Evolutionary conservation across 1,140 invertebrate genomes (phyloP).

Genomic region (Agraylea sexmaculata): DNA sequence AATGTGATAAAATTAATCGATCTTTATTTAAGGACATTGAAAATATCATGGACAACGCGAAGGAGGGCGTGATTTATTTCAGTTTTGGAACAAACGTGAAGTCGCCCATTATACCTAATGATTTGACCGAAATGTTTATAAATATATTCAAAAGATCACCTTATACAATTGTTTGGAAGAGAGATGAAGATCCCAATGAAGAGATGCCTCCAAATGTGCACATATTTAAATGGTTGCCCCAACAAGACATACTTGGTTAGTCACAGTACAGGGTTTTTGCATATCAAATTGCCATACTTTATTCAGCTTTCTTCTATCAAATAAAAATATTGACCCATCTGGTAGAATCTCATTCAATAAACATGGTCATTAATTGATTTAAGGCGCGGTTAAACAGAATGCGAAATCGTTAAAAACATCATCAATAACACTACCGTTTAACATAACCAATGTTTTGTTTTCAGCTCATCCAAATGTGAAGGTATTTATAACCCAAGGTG

Average conservation of each 20-base stretch:
- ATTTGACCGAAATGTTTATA: conserved; percentile 30
- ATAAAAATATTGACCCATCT: too few relatives aligned
- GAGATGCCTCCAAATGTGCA: conserved; percentile 24
- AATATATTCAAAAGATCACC: conserved; percentile 35
- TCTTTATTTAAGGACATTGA: conserved; percentile 26
- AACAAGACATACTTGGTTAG: conserved; percentile 40
- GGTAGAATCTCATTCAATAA: too few relatives aligned
- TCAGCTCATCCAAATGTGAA: conserved; percentile 40
- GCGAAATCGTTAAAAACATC: too few relatives aligned
- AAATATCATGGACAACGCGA: conserved; percentile 21
- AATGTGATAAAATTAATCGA: too few relatives aligned
- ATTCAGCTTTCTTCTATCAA: too few relatives aligned
- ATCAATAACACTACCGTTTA: too few relatives aligned
- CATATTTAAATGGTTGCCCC: conserved; percentile 40
- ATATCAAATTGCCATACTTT: too few relatives aligned
- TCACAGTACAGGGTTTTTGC: too few relatives aligned
- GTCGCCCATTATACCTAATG: conserved; percentile 27
- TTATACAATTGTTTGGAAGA: conserved; percentile 40
- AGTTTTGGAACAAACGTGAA: conserved; percentile 40
- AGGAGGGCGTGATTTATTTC: conserved; percentile 34
- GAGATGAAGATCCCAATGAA: conserved; percentile 27
- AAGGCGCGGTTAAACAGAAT: too few relatives aligned
- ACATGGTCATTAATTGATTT: neutral
- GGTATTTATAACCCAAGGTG: conserved; percentile 47
- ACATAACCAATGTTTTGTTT: conserved; percentile 14